Base-by-base conservation (phyloP, 2,888 invertebrate genomes). In the Sclerodermus sp. region DNA sequence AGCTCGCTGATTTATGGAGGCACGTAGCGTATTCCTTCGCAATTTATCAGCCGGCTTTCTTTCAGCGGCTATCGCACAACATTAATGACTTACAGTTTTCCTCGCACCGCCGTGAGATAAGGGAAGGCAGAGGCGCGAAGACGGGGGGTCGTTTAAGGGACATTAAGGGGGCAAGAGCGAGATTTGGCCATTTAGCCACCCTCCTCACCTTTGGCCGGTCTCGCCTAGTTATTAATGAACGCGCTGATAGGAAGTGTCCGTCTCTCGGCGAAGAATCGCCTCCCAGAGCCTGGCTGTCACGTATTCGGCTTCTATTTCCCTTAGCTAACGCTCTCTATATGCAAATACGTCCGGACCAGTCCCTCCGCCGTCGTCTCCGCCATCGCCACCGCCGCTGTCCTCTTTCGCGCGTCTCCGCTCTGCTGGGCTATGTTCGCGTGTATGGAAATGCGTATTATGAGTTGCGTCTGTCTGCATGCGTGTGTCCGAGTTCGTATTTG, bases 291-390 rank as follows among this genome's bases (percentile, higher is more conserved):
- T 57, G 61, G 62, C 68, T 66, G 76, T 76, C 76, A 76, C 76
- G 74, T 76, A 75, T 67, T 68, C 67, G 67, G 69, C 74, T 77
- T 74, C 77, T 76, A 77, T 77, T 77, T 77, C 77, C 77, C 75
- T 75, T 73, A 73, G 73, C 73, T 73, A 67, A 74, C 72, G 69
- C 77, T 76, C 74, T 77, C 76, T 77, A 77, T 77, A 77, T 77
- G 77, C 76, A 77, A 77, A 77, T 77, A 72, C 57, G 64, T 47
- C 51, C 64, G 62, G 12, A 60, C 58, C 67, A 68, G 65, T 66
- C 61, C 61, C 44, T 64, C 60, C 55, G 60, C 58, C 15, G 16
- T 57, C 64, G 49, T n/a, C n/a, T n/a, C n/a, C n/a, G n/a, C n/a
- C 57, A 55, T 60, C 55, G 61, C 60, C 58, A 60, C 60, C 57